Conservation (phyloP, 2,888 invertebrate species). For the Choreutis nemorana region DNA sequence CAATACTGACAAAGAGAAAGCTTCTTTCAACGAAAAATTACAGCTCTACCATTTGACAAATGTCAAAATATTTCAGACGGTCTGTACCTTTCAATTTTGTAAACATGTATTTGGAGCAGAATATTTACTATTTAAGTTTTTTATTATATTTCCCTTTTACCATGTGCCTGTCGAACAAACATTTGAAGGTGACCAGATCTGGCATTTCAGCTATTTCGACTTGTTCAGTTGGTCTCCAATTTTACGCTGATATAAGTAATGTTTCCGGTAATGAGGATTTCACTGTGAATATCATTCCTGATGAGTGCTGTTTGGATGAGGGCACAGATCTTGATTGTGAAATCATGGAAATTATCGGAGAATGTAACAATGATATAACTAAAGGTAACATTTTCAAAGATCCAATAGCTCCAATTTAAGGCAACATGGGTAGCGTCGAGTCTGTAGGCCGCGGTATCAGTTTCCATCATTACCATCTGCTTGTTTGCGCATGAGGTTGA, state of each 20-base stretch:
- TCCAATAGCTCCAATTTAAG: too few relatives aligned
- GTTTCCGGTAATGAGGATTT: conserved; percentile 24
- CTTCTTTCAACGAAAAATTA: too few relatives aligned
- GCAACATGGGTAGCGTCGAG: too few relatives aligned
- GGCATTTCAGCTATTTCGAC: conserved; percentile 20
- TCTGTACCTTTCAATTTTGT: too few relatives aligned
- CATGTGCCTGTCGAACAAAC: conserved; percentile 13
- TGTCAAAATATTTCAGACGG: too few relatives aligned
- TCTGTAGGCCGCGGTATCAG: too few relatives aligned
- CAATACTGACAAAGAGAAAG: too few relatives aligned
- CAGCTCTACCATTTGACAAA: too few relatives aligned
- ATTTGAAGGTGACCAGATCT: conserved; percentile 18
- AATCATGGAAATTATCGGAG: conserved; percentile 27
- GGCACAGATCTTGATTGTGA: conserved; percentile 26
- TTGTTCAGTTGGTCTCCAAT: conserved; percentile 26
- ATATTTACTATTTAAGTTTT: conserved; percentile 29
- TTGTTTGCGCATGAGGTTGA: too few relatives aligned
- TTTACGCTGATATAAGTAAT: conserved; percentile 30
- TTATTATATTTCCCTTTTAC: conserved; percentile 13
- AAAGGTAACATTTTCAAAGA: too few relatives aligned
- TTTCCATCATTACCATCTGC: too few relatives aligned
- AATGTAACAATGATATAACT: conserved; percentile 21
- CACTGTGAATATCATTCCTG: conserved; percentile 27
- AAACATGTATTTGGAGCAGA: too few relatives aligned
- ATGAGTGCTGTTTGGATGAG: conserved; percentile 32